Evolutionary conservation across 1,140 invertebrate genomes (phyloP).

Genomic region (Gryllus bimaculatus): DNA sequence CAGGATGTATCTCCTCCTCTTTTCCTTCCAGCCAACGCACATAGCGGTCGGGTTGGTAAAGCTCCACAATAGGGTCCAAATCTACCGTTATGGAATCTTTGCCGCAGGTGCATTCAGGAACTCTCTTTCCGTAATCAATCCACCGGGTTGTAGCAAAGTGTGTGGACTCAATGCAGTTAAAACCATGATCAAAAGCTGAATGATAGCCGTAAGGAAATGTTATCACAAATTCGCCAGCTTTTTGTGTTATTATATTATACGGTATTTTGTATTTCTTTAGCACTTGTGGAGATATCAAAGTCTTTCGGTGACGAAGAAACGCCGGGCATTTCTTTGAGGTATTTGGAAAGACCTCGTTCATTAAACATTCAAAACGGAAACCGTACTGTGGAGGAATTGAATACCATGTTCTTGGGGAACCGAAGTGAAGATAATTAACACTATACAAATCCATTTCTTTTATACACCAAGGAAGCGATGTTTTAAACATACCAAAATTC

Average conservation of each 20-base stretch:
- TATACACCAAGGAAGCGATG: neutral
- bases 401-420: constrained; percentile 33
- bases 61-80: constrained; percentile 93
- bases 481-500: neutral
- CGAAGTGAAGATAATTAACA: neutral
- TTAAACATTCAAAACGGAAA: constrained; percentile 40
- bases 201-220: constrained; percentile 62
- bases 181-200: constrained; percentile 92
- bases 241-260: constrained; percentile 75
- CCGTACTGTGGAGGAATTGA: constrained; percentile 92
- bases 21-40: constrained; percentile 69
- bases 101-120: constrained; percentile 69
- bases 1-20: constrained; percentile 85
- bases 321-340: constrained; percentile 81
- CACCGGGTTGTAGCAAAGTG: constrained; percentile 95
- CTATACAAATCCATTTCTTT: neutral
- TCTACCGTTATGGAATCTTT: constrained; percentile 92
- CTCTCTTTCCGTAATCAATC: constrained; percentile 96
- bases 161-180: constrained; percentile 97
- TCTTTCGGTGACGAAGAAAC: constrained; percentile 96
- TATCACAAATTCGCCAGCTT: constrained; percentile 61
- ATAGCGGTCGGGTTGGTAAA: constrained; percentile 86
- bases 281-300: constrained; percentile 87
- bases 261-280: constrained; percentile 90
- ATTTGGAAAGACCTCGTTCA: constrained; percentile 76